These are phyloP conservation scores for Cosmorhoe ocellata DNA, from an alignment of 2,888 invertebrate genomes.

Conservation along the genomic window DNA sequence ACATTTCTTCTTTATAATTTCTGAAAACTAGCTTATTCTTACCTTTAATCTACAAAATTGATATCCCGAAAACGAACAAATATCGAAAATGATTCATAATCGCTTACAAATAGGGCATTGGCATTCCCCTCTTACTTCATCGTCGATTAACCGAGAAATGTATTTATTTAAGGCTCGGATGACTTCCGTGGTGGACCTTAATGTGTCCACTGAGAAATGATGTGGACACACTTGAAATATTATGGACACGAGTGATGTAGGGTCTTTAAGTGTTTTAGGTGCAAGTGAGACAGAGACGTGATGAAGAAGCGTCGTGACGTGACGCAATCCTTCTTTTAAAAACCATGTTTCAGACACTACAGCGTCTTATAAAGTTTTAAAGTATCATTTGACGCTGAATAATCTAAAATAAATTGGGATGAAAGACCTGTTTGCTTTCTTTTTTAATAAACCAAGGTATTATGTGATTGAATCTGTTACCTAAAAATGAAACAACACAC, in stretches of 20 bases:
- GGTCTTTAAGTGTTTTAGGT: background rate
- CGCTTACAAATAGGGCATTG: slow-evolving; percentile 52
- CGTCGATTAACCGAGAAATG: slow-evolving; percentile 73
- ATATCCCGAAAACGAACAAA: slow-evolving; percentile 21
- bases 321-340: too few species aligned
- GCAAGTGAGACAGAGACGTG: too few species aligned
- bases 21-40: too few species aligned
- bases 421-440: too few species aligned
- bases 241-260: slow-evolving; percentile 47
- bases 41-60: background rate
- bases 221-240: slow-evolving; percentile 44
- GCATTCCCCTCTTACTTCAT: slow-evolving; percentile 59
- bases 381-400: too few species aligned
- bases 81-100: slow-evolving; percentile 37
- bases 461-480: too few species aligned
- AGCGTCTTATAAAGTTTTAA: too few species aligned
- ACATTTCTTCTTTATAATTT: too few species aligned
- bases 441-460: too few species aligned
- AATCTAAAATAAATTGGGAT: too few species aligned
- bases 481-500: background rate
- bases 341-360: too few species aligned
- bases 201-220: slow-evolving; percentile 68
- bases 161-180: slow-evolving; percentile 73
- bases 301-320: too few species aligned
- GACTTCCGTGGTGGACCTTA: slow-evolving; percentile 53